Conservation (phyloP, 2,888 invertebrate genomes). For the Panzeria rudis region DNA sequence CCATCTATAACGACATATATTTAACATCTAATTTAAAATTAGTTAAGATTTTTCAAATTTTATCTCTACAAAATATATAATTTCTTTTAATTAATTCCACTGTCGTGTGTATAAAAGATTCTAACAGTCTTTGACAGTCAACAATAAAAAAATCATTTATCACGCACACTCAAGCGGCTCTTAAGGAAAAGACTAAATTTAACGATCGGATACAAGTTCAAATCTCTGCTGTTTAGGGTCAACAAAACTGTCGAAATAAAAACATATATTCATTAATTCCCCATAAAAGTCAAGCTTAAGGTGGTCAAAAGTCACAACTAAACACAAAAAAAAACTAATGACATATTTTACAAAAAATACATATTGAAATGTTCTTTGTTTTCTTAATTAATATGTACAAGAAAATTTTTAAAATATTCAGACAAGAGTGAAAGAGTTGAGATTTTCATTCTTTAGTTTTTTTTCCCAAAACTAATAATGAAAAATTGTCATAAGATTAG, state of each 20-base stretch:
- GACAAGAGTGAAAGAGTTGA: neutral
- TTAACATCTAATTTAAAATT: neutral
- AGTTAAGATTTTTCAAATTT: neutral
- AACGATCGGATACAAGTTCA: neutral
- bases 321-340: constrained; percentile 9
- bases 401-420: neutral
- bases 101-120: neutral
- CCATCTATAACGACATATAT: no score
- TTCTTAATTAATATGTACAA: neutral
- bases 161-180: neutral
- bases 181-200: constrained; percentile 23
- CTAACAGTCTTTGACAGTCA: neutral
- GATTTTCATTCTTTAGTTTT: neutral
- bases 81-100: neutral
- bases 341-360: constrained; percentile 1
- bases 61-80: neutral
- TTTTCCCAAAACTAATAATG: constrained; percentile 42
- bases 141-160: constrained; percentile 20
- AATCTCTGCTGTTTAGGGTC: neutral
- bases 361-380: neutral
- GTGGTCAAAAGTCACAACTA: constrained; percentile 16
- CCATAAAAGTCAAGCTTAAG: neutral
- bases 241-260: constrained; percentile 40
- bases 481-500: constrained; percentile 49
- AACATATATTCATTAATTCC: constrained; percentile 35